These are phyloP conservation scores for Dryoscopus gambensis DNA, from an alignment of 2,113 vertebrate species.

Conservation along the genomic window DNA sequence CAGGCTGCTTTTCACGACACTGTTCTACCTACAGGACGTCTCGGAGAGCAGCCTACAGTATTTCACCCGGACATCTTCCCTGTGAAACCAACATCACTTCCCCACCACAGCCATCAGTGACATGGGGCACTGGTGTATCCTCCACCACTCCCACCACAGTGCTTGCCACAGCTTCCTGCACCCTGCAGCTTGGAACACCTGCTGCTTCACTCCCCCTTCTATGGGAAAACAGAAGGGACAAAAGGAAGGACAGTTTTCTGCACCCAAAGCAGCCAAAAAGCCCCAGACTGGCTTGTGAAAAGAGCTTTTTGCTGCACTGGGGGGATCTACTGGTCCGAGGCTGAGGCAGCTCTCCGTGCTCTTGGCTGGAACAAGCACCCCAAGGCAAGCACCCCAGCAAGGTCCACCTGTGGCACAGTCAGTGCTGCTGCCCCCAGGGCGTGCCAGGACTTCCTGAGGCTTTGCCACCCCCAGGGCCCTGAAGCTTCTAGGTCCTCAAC, in stretches of 20 bases:
- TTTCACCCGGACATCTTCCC: background rate
- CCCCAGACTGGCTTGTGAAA: background rate
- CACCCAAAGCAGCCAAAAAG: background rate
- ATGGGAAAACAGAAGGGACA: background rate
- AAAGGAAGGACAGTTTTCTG: background rate
- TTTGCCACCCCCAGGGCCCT: background rate
- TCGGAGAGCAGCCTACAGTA: background rate
- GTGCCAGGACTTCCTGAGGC: background rate
- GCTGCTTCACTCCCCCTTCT: background rate
- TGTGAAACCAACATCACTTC: fast-evolving
- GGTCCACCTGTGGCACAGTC: fast-evolving
- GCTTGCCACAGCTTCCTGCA: background rate
- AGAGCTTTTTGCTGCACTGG: background rate
- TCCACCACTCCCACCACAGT: fast-evolving
- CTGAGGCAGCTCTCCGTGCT: background rate
- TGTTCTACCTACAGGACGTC: background rate
- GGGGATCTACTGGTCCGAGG: background rate
- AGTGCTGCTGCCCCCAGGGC: background rate
- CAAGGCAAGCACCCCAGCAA: background rate
- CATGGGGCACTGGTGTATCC: fast-evolving
- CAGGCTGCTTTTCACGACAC: background rate
- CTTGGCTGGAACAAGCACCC: background rate
- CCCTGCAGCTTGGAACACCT: background rate
- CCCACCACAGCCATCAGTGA: background rate
- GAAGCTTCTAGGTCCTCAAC: background rate